Percentiles rank a stretch among this genome's conserved stretches.
Evolutionary conservation across 1,140 invertebrate genomes (phyloP).

Genomic region (silkworm (Bombyx mori)): DNA sequence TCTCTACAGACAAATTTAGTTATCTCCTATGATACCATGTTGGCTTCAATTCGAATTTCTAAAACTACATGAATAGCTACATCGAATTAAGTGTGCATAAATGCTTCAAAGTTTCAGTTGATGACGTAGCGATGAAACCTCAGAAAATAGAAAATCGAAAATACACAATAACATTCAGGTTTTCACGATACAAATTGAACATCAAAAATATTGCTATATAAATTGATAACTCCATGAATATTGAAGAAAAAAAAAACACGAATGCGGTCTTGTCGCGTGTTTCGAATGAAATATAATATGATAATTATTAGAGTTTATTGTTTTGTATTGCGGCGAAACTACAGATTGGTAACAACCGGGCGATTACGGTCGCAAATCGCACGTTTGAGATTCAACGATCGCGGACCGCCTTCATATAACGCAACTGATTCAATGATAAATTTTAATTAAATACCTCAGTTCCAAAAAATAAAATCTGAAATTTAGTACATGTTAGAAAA

Average conservation of each 20-base stretch:
- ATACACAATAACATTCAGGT: constrained; percentile 48
- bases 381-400: constrained; percentile 57
- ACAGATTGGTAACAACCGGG: constrained; percentile 22
- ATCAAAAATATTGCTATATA: constrained; percentile 68
- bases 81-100: constrained; percentile 61
- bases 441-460: constrained; percentile 31
- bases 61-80: constrained; percentile 60
- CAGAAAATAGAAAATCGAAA: constrained; percentile 55
- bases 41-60: constrained; percentile 55
- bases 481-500: neutral
- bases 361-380: constrained; percentile 22
- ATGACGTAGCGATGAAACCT: constrained; percentile 32
- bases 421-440: constrained; percentile 17
- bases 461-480: constrained; percentile 1
- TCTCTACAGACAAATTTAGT: constrained; percentile 66
- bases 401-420: constrained; percentile 23
- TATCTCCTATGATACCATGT: constrained; percentile 60
- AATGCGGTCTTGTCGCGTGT: constrained; percentile 6
- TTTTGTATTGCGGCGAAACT: constrained; percentile 15
- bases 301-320: constrained; percentile 25
- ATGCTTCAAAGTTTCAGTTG: constrained; percentile 54
- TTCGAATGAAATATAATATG: constrained; percentile 23
- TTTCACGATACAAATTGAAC: constrained; percentile 62
- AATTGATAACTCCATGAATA: constrained; percentile 54
- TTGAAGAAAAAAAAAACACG: constrained; percentile 12